Conservation (phyloP, 2,888 invertebrate genomes). For the Diarsia dahlii region DNA sequence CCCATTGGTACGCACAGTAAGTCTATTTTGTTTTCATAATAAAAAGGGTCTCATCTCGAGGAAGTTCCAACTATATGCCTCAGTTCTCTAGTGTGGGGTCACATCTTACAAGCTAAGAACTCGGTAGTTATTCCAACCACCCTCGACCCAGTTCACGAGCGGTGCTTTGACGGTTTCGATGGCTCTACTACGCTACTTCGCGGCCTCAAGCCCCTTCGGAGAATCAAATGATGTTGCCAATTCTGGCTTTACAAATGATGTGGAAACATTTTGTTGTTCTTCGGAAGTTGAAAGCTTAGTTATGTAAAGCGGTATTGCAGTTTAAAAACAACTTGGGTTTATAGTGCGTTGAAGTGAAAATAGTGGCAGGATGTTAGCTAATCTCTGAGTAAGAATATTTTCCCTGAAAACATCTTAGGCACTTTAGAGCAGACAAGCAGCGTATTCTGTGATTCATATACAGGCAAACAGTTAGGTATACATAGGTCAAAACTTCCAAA, state of each 20-base stretch:
- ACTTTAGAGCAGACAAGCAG: background rate
- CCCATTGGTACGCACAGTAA: background rate
- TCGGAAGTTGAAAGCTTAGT: constrained; percentile 3
- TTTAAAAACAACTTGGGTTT: background rate
- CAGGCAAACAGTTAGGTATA: constrained; percentile 22
- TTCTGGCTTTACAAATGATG: constrained; percentile 17
- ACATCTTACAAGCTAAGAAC: constrained; percentile 25
- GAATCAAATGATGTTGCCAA: constrained; percentile 54
- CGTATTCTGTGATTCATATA: constrained; percentile 20
- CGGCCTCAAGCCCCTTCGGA: constrained; percentile 31
- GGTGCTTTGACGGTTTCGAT: constrained; percentile 72
- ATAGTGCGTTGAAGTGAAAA: constrained; percentile 1
- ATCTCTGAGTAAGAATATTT: constrained; percentile 17
- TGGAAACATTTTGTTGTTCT: constrained; percentile 32
- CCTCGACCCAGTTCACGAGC: constrained; percentile 78
- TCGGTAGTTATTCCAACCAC: constrained; percentile 66
- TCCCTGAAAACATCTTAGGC: constrained; percentile 17
- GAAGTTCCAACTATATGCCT: background rate
- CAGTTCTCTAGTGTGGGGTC: constrained; percentile 7
- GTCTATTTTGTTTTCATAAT: constrained; percentile 4
- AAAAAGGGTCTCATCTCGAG: background rate
- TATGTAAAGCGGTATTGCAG: background rate
- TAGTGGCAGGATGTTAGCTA: constrained; percentile 27
- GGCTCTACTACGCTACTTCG: constrained; percentile 66
- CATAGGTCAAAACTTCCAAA: constrained; percentile 31